Percentiles rank a stretch among this genome's conserved stretches.
These are phyloP conservation scores for Cryptus armator DNA, from an alignment of 2,888 invertebrate genomes.

Conservation along the genomic window DNA sequence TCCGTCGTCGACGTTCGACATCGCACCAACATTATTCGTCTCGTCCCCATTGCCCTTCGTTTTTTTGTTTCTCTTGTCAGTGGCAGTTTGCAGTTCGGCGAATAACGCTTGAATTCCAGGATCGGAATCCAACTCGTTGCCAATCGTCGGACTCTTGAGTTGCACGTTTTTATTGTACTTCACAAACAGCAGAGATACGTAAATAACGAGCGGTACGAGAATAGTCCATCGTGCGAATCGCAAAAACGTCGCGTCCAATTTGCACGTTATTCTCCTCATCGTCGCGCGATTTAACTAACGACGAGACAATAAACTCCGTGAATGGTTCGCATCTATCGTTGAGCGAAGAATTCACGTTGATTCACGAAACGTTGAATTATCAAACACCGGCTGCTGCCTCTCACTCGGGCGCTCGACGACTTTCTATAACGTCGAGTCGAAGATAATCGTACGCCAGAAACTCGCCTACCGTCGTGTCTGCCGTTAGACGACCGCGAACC, in stretches of 20 bases:
- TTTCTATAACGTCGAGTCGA: slow-evolving; percentile 22
- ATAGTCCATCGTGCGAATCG: slow-evolving; percentile 79
- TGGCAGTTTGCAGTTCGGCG: slow-evolving; percentile 77
- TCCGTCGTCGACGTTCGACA: slow-evolving; percentile 36
- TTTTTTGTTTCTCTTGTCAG: slow-evolving; percentile 62
- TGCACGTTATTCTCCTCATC: slow-evolving; percentile 65
- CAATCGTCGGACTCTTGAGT: slow-evolving; percentile 73
- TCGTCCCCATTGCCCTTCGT: neutral
- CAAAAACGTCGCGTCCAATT: slow-evolving; percentile 66
- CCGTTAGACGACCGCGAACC: neutral
- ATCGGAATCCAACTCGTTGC: slow-evolving; percentile 65
- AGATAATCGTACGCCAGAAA: neutral
- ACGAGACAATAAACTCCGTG: neutral
- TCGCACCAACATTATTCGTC: slow-evolving; percentile 48
- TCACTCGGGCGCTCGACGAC: neutral
- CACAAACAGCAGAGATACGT: slow-evolving; percentile 78
- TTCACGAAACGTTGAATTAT: slow-evolving; percentile 4
- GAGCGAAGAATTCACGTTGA: neutral
- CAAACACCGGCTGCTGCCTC: slow-evolving; percentile 46
- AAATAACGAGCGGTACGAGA: slow-evolving; percentile 79
- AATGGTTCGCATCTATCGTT: neutral
- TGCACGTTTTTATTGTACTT: slow-evolving; percentile 78
- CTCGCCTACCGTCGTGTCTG: neutral
- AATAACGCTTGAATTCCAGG: slow-evolving; percentile 76
- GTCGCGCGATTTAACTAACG: neutral